Base-by-base conservation (phyloP, 92 coral and sea anemone species). In the Epizoanthus scotinus region DNA sequence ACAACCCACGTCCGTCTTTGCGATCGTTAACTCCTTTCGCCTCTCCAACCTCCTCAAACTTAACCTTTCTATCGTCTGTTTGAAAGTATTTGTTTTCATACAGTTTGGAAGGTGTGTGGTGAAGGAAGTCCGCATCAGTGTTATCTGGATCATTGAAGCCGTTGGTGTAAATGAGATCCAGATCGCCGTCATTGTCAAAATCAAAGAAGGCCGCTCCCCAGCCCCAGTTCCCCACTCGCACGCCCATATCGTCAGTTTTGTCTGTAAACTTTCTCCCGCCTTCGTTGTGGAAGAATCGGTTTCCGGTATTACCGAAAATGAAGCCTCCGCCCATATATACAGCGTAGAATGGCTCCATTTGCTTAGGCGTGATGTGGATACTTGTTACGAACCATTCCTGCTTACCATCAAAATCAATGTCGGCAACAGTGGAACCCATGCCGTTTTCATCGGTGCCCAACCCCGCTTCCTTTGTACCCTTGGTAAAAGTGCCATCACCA, bases 201-300 rank as follows among this genome's bases (percentile, higher is more conserved):
- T 96, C 99, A 21, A 96, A 86, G 81, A 96, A 94, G 8, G 99
- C 92, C 20, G 99, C 88, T 1, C 99, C 99, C 99, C 99, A 96
- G 18, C 82, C 99, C 99, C 99, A 96, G 81, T 89, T 90, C 63
- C 99, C 99, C 40, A 78, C 85, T 21, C 98, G 83, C 44, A 93
- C 92, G 2, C 99, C 97, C 20, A 86, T 84, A 25, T 67, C 73
- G 62, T 96, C 99, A 14, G 99, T 96, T 67, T 59, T 90, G 73
- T 96, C 99, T 5, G 90, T 86, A 66, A 96, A 96, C 78, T 85
- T 96, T 55, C 99, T 93, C 3, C 82, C 84, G 12, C 99, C 99
- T 47, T 87, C 79, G 79, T 93, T 91, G 83, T 88, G 91, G 84
- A 65, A 79, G 72, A 91, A 59, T 49, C 99, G 84, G 87, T 93